phyloP scores from a whole-genome alignment of 2,888 invertebrate genomes.

The Dioctria rufipes region DNA sequence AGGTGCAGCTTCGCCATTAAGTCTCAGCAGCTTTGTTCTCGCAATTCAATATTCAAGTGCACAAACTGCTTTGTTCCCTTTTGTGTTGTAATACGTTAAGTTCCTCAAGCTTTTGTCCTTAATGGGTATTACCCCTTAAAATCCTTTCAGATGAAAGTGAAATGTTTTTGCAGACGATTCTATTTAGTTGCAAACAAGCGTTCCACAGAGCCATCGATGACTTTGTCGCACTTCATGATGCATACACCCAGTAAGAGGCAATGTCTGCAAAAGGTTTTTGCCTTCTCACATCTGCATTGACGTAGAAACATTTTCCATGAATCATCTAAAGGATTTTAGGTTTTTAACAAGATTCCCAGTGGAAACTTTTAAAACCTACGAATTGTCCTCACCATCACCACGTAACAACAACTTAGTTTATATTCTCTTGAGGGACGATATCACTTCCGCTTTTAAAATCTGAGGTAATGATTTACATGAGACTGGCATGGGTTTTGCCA shows the following conservation, averaged over 20 bases:
- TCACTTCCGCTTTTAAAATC: too few relatives aligned
- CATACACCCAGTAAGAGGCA: conserved; percentile 20
- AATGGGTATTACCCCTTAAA: conserved; percentile 48
- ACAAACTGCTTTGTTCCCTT: conserved; percentile 48
- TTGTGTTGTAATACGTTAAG: conserved; percentile 46
- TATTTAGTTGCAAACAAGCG: neutral
- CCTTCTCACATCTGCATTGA: conserved; percentile 39
- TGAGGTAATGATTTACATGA: too few relatives aligned
- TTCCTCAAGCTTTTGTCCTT: conserved; percentile 34
- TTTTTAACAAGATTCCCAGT: conserved; percentile 33
- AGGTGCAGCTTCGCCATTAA: conserved; percentile 1
- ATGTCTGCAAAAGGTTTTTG: conserved; percentile 18
- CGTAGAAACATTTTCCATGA: conserved; percentile 35
- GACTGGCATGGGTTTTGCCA: too few relatives aligned
- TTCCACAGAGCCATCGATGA: conserved; percentile 20
- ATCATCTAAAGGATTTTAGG: conserved; percentile 30
- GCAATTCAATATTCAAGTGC: conserved; percentile 42
- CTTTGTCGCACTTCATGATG: conserved; percentile 27
- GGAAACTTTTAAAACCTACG: neutral
- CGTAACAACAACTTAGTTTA: too few relatives aligned
- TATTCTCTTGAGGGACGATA: too few relatives aligned
- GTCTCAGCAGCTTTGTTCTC: conserved; percentile 6
- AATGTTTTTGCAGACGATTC: conserved; percentile 43
- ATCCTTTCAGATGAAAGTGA: conserved; percentile 44
- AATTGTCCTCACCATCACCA: neutral